These are phyloP conservation scores for Aegotheles bennettii DNA, from an alignment of 2,113 vertebrate genomes.

Conservation along the genomic window DNA sequence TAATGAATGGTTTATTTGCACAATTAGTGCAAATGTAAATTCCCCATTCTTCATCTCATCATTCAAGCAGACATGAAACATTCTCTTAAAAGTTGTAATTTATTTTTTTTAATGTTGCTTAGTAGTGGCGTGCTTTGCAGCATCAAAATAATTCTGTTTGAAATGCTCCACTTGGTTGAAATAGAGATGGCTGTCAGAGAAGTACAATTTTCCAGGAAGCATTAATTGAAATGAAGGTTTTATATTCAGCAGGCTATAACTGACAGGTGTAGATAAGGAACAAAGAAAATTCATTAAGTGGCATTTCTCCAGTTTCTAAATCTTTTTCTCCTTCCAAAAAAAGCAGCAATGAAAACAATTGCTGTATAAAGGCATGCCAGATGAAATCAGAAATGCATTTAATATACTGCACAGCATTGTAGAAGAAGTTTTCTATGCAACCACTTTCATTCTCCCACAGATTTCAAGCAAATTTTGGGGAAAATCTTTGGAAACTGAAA, in stretches of 20 bases:
- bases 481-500: not conserved
- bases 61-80: not conserved
- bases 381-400: not conserved
- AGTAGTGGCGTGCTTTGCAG: not conserved
- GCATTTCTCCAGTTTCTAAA: not conserved
- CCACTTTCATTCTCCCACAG: not conserved
- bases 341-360: not conserved
- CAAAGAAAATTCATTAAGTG: constrained; percentile 11
- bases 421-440: not conserved
- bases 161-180: constrained; percentile 15
- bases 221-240: constrained; percentile 1
- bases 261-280: constrained; percentile 27
- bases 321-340: not conserved
- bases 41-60: not conserved
- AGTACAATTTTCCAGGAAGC: constrained; percentile 16
- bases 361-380: not conserved
- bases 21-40: not conserved
- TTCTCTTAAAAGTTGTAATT: not conserved
- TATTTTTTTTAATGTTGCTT: not conserved
- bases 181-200: constrained; percentile 34
- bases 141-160: not conserved
- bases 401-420: not conserved
- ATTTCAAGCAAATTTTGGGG: not conserved
- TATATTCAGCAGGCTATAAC: not conserved
- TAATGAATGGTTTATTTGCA: not conserved